Evolutionary conservation across 2,888 invertebrate genomes (phyloP).

Genomic region (Zhuqinia jingwanae): DNA sequence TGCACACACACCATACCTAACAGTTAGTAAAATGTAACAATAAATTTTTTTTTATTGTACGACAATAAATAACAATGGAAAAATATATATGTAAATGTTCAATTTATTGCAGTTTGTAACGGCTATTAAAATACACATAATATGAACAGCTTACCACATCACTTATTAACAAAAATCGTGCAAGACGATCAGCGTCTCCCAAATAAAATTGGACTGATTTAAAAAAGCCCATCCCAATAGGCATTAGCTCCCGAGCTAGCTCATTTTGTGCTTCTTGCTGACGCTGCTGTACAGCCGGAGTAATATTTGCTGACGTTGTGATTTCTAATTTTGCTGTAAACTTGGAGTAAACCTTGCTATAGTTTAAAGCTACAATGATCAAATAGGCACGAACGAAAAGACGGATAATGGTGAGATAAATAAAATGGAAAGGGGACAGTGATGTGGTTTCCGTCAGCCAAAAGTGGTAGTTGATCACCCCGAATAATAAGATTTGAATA

Average conservation of each 20-base stretch:
- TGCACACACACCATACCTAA: constrained; percentile 70
- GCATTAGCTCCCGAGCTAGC: constrained; percentile 55
- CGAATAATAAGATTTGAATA: constrained; percentile 65
- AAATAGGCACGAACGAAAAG: constrained; percentile 60
- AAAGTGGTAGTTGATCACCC: constrained; percentile 69
- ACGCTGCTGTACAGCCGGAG: constrained; percentile 44
- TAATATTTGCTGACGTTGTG: constrained; percentile 10
- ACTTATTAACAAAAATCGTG: constrained; percentile 59
- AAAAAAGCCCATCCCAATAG: constrained; percentile 61
- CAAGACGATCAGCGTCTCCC: constrained; percentile 56
- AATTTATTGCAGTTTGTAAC: background rate
- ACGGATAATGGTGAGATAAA: constrained; percentile 59
- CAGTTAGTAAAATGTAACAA: background rate
- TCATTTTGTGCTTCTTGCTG: constrained; percentile 63
- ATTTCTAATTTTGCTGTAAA: constrained; percentile 53
- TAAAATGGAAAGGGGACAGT: constrained; percentile 63
- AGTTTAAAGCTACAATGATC: constrained; percentile 56
- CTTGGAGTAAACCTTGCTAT: constrained; percentile 49
- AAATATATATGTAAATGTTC: constrained; percentile 9
- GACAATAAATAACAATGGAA: background rate
- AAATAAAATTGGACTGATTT: constrained; percentile 65
- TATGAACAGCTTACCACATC: constrained; percentile 66
- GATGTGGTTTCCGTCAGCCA: constrained; percentile 57
- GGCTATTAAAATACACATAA: too few species aligned
- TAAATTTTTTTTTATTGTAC: background rate